Evolutionary conservation across 2,888 invertebrate genomes (phyloP).

Genomic region (Hypomecis punctinalis): DNA sequence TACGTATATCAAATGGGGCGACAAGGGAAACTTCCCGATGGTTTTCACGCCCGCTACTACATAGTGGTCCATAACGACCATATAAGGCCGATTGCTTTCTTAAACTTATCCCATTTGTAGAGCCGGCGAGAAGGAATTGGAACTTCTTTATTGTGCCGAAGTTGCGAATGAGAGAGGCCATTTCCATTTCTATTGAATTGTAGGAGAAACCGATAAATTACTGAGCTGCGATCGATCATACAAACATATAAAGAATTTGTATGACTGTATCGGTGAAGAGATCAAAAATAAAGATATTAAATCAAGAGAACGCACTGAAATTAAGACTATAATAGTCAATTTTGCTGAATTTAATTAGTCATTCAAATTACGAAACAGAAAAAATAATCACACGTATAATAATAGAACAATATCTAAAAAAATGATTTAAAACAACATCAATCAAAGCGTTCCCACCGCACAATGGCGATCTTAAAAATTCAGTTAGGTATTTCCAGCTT

Average conservation of each 20-base stretch:
- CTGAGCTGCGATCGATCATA: slow-evolving; percentile 44
- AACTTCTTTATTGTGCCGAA: slow-evolving; percentile 81
- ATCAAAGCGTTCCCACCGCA: background rate
- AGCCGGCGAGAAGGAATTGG: slow-evolving; percentile 70
- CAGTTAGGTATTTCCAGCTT: background rate
- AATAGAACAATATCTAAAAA: background rate
- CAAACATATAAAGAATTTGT: slow-evolving; percentile 36
- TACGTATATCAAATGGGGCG: slow-evolving; percentile 68
- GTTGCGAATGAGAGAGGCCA: slow-evolving; percentile 73
- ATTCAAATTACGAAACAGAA: no score
- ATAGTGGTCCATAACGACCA: slow-evolving; percentile 80
- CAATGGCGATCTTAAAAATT: background rate
- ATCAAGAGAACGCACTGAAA: no score
- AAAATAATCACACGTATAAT: no score
- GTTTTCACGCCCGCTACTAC: slow-evolving; percentile 75
- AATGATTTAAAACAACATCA: background rate
- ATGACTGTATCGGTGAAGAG: no score
- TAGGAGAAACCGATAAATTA: slow-evolving; percentile 68
- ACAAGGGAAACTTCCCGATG: slow-evolving; percentile 76
- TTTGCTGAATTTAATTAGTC: no score
- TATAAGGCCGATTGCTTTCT: slow-evolving; percentile 84
- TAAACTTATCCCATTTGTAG: slow-evolving; percentile 83
- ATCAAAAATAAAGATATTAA: no score
- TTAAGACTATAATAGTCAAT: no score
- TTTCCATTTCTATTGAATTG: slow-evolving; percentile 79